Base-by-base conservation (phyloP, 2,797 vertebrate species). In the Sternarchorhynchus goeldii region DNA sequence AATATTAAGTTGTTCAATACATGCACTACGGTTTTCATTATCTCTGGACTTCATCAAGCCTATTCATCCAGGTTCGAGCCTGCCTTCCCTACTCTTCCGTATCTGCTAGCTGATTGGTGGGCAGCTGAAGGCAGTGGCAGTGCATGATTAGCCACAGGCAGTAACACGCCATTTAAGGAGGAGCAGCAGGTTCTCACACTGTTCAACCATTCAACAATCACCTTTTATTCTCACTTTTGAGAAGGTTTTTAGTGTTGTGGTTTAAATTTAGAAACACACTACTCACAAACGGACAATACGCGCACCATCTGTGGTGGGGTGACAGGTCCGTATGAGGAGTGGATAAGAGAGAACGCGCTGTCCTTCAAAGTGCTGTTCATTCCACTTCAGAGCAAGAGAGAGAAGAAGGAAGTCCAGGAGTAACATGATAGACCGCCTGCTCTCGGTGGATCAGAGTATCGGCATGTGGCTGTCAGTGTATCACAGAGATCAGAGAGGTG, bases 1-100 rank as follows among this genome's bases (percentile, higher is more conserved):
- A 86, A 86, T 76, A 86, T 86, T 85, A 80, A 86, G 53, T 20
- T 5, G 55, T 69, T 75, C 77, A 63, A 85, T 85, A 78, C 58
- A 74, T 36, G 79, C 76, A 45, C 64, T 45, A 66, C 76, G 79
- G 72, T 78, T 80, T 80, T 75, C 72, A 81, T 82, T 85, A 84
- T 78, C 20, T 29, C 55, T 67, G 74, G 62, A 79, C 72, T 80
- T 82, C 71, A 83, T 81, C 69, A 80, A 55, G 59, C 70, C 68
- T 53, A 41, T 31, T 62, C 75, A 73, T 81, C 31, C 62, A 70
- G 72, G 53, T 71, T 68, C 55, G 67, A 60, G 34, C 10, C 32
- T 14, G 12, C 1, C 2, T 16, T 60, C 8, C 21, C 14, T 32
- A 3, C 60, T 50, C 45, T 14, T 12, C 45, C 14, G 45, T 14